phyloP scores from a whole-genome alignment of 2,113 vertebrate species.

The Leptobrachium ailaonicum region DNA sequence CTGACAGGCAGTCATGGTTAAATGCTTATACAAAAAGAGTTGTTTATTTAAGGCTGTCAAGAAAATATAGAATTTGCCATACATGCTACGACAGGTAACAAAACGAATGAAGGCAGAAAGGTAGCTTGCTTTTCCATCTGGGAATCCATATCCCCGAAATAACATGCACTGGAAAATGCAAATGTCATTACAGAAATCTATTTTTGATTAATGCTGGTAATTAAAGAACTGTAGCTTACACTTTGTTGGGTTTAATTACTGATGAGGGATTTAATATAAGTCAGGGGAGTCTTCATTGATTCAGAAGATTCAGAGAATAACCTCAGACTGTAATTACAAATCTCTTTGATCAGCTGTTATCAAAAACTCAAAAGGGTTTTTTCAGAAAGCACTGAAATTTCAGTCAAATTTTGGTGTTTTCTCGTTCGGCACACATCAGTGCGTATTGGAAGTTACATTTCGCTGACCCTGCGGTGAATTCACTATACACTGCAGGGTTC shows the following conservation, averaged over 20 bases:
- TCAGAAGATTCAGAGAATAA: constrained; percentile 15
- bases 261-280: constrained; percentile 32
- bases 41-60: constrained; percentile 35
- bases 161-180: constrained; percentile 10
- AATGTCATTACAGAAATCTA: constrained; percentile 9
- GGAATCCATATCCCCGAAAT: not conserved
- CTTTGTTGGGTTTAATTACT: constrained; percentile 32
- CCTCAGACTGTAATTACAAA: constrained; percentile 30
- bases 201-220: constrained; percentile 37
- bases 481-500: too few species aligned
- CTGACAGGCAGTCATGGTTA: constrained; percentile 42
- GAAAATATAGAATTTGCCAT: constrained; percentile 31
- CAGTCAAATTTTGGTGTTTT: too few species aligned
- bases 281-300: constrained; percentile 27
- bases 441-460: too few species aligned
- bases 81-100: constrained; percentile 28
- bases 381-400: too few species aligned
- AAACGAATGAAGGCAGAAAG: not conserved
- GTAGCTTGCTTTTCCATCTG: not conserved
- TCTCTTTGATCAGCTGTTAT: constrained; percentile 33
- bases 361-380: not conserved
- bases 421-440: too few species aligned
- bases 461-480: too few species aligned
- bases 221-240: constrained; percentile 37
- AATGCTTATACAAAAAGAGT: constrained; percentile 42